These are phyloP conservation scores for Aphidius gifuensis DNA, from an alignment of 1,140 invertebrate species.

Conservation along the genomic window DNA sequence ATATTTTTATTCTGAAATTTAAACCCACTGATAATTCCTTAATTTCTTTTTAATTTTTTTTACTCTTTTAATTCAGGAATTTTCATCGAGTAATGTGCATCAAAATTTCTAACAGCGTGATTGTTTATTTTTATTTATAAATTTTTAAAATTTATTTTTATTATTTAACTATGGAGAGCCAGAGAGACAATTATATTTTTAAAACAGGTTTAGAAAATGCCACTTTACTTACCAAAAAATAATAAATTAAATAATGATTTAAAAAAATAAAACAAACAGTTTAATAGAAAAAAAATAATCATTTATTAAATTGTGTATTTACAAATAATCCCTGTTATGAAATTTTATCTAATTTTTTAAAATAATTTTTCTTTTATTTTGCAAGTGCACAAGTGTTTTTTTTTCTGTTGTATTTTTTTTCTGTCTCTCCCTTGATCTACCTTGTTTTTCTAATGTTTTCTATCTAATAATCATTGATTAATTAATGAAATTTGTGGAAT, in stretches of 20 bases:
- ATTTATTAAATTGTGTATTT: slow-evolving; percentile 16
- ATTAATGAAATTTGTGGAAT: slow-evolving; percentile 16
- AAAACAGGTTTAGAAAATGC: slow-evolving; percentile 20
- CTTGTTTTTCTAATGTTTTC: not conserved
- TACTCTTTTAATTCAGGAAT: slow-evolving; percentile 2
- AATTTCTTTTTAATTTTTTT: not conserved
- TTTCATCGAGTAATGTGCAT: slow-evolving; percentile 15
- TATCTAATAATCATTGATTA: slow-evolving; percentile 8
- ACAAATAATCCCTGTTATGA: slow-evolving; percentile 11
- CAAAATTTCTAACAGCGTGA: slow-evolving; percentile 13
- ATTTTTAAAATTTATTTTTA: slow-evolving; percentile 6
- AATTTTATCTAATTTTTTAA: too few species aligned
- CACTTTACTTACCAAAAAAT: slow-evolving; percentile 25
- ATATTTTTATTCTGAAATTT: slow-evolving; percentile 8
- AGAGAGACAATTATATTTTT: slow-evolving; percentile 18
- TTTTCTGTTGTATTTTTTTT: not conserved
- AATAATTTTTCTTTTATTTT: slow-evolving; percentile 1
- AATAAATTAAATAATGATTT: slow-evolving; percentile 5
- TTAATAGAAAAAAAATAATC: slow-evolving; percentile 22
- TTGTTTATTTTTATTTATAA: not conserved
- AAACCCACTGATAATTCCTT: not conserved
- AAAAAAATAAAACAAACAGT: slow-evolving; percentile 16
- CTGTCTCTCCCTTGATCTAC: not conserved
- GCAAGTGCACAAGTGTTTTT: slow-evolving; percentile 3
- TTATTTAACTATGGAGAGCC: slow-evolving; percentile 15